Base-by-base conservation (phyloP, 2,113 vertebrate genomes). In the Corythornis madagascariensis region DNA sequence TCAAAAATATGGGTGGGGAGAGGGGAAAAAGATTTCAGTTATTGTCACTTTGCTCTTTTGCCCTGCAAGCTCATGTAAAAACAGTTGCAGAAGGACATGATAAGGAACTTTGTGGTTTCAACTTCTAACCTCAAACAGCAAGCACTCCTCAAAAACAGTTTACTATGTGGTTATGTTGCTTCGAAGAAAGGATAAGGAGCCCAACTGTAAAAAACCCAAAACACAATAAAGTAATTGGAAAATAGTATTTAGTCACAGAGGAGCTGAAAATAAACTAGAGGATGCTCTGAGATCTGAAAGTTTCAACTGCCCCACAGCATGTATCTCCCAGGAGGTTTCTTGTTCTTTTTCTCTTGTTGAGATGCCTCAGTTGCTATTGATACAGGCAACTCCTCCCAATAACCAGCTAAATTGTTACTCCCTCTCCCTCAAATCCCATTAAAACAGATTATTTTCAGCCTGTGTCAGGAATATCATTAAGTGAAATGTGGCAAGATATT, bases 1-100 rank as follows among this genome's bases (percentile, higher is more conserved):
- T 98, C 97, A 97, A 93, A 63, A 96, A 96, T 84, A 71, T 57
- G 96, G 92, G 53, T 82, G 90, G 59, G 59, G 83, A 89, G 42
- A 60, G 50, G 21, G 78, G 50, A 66, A 89, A 88, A 83, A 57
- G 76, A 73, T 88, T 96, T 90, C 3, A 0, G 56, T 94, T 69
- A 83, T 57, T 88, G 73, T 38, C 2, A 3, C 77, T 93, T 79
- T 83, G 45, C 59, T 86, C 15, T 71, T 82, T 74, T 83, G 86
- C 53, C 61, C 43, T 67, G 48, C 16, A 38, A 73, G 64, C 50
- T 88, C 48, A 13, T 66, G 35, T 57, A 4, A 89, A 95, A 95
- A 95, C 90, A 96, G 55, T 65, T 13, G 2, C 83, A 61, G 87
- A 91, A 78, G 82, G 92, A 60, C 75, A 60, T 84, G 95, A 95